Conservation (phyloP, 2,113 vertebrate genomes). For the Alethe castanea region DNA sequence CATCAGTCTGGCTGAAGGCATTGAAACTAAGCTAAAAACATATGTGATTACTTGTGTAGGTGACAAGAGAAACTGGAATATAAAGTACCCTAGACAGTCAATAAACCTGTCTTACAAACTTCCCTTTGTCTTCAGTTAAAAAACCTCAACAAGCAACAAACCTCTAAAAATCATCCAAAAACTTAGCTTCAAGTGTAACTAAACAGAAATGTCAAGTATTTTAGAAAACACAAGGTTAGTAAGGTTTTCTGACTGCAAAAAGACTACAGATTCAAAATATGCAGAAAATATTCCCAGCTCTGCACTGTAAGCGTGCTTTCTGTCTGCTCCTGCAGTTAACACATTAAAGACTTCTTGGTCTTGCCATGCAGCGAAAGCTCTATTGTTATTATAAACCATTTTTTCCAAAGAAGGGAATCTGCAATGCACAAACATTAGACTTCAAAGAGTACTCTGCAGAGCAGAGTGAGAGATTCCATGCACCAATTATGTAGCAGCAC, state of each 20-base stretch:
- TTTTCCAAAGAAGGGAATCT: background rate
- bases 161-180: background rate
- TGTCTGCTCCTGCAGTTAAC: background rate
- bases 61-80: conserved; percentile 41
- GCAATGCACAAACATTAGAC: background rate
- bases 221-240: background rate
- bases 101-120: conserved; percentile 54
- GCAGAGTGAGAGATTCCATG: background rate
- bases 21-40: conserved; percentile 36
- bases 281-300: background rate
- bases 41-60: conserved; percentile 28
- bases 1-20: conserved; percentile 14
- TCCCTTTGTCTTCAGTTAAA: background rate
- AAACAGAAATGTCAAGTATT: background rate
- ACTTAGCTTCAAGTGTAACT: background rate
- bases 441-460: background rate
- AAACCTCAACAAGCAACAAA: background rate
- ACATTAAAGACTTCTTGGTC: background rate
- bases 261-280: background rate
- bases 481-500: background rate
- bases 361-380: background rate
- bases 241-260: background rate
- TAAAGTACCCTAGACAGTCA: conserved; percentile 19
- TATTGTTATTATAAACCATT: background rate
- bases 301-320: background rate